phyloP scores from a whole-genome alignment of 2,113 vertebrate species.

The Neolamprologus sp. region DNA sequence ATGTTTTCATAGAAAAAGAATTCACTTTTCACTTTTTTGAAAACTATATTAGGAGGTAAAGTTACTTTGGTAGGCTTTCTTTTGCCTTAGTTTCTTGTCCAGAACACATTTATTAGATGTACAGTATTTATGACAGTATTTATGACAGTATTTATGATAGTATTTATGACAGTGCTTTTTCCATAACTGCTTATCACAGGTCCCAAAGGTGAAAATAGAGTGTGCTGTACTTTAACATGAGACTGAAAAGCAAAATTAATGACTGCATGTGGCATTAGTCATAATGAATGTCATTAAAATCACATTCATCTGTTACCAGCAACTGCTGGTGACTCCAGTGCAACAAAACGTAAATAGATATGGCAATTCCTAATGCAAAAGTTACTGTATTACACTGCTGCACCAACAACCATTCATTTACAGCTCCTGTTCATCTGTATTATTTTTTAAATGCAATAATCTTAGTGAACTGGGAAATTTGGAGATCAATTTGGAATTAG shows the following conservation, averaged over 20 bases:
- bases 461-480: not conserved
- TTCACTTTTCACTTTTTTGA: not conserved
- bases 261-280: not conserved
- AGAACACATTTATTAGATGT: not conserved
- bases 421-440: not conserved
- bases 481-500: not conserved
- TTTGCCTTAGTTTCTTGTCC: not conserved
- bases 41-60: not conserved
- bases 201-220: not conserved
- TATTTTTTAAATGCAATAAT: not conserved
- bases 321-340: not conserved
- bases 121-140: not conserved
- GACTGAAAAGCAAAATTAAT: not conserved
- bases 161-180: not conserved
- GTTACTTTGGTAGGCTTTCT: not conserved
- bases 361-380: not conserved
- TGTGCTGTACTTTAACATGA: not conserved
- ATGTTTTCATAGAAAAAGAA: not conserved
- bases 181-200: not conserved
- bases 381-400: not conserved
- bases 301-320: not conserved
- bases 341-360: not conserved
- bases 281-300: not conserved
- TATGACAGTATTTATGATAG: not conserved
- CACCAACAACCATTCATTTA: not conserved